These are phyloP conservation scores for Brachyrhaphis roseni DNA, from an alignment of 2,797 vertebrate genomes.

Conservation along the genomic window DNA sequence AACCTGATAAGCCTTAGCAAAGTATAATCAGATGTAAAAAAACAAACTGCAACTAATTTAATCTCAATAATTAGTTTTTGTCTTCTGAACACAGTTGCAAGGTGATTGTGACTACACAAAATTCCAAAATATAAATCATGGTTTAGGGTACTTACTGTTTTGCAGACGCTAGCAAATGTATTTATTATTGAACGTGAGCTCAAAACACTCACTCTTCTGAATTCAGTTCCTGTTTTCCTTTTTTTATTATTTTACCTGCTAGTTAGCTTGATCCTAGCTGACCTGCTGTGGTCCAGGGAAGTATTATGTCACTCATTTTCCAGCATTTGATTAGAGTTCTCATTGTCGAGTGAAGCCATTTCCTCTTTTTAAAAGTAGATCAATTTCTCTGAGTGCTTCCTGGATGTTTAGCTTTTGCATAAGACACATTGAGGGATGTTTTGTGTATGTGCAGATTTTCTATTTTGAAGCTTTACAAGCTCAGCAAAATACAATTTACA, in stretches of 20 bases:
- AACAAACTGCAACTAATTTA: not conserved
- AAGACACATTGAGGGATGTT: slow-evolving; percentile 27
- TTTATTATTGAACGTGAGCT: not conserved
- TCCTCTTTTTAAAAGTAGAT: slow-evolving; percentile 24
- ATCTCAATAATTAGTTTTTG: not conserved
- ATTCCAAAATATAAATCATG: not conserved
- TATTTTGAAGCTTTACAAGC: slow-evolving; percentile 45
- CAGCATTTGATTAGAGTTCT: not conserved
- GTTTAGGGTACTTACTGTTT: not conserved
- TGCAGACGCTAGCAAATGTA: not conserved
- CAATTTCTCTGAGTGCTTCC: slow-evolving; percentile 28
- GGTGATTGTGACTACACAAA: not conserved
- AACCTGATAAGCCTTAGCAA: not conserved
- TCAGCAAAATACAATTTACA: slow-evolving; percentile 57
- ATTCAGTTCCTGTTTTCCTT: not conserved
- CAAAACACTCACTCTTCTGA: slow-evolving; percentile 9
- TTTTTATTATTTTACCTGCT: slow-evolving; percentile 4
- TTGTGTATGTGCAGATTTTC: slow-evolving; percentile 34
- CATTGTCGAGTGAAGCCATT: slow-evolving; percentile 24
- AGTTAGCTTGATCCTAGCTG: not conserved
- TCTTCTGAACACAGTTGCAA: not conserved
- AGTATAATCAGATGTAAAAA: not conserved
- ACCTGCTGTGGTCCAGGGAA: not conserved
- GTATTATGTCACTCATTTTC: not conserved
- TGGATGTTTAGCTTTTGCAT: slow-evolving; percentile 20